phyloP scores from a whole-genome alignment of 1,140 invertebrate genomes.

The Atta cephalotes region DNA sequence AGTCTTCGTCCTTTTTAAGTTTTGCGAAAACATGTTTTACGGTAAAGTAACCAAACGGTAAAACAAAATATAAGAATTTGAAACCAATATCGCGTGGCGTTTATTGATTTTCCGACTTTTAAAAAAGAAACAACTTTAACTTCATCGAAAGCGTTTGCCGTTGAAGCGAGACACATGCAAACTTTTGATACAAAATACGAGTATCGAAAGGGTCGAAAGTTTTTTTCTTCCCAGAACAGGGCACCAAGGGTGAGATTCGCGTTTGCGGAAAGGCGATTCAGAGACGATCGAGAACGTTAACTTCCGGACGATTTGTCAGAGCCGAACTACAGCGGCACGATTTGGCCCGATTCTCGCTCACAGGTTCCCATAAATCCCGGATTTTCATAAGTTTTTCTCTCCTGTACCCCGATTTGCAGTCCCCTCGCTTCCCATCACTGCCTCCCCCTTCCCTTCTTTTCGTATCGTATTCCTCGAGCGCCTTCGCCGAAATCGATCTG shows the following conservation, averaged over 20 bases:
- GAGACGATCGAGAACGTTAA: slow-evolving; percentile 75
- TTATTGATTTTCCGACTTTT: slow-evolving; percentile 50
- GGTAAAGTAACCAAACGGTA: slow-evolving; percentile 10
- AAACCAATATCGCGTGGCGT: slow-evolving; percentile 30
- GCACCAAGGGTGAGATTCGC: slow-evolving; percentile 27
- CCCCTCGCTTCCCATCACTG: not conserved
- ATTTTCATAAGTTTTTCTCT: slow-evolving; percentile 80
- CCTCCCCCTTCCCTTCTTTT: not conserved
- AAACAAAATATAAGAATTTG: slow-evolving; percentile 1
- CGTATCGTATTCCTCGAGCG: slow-evolving; percentile 52
- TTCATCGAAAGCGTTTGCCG: slow-evolving; percentile 7
- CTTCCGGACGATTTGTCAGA: slow-evolving; percentile 80
- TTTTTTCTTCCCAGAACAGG: slow-evolving; percentile 34
- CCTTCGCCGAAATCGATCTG: slow-evolving; percentile 50
- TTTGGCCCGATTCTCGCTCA: slow-evolving; percentile 39
- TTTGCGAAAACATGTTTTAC: slow-evolving; percentile 12
- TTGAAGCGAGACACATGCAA: slow-evolving; percentile 27
- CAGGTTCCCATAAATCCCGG: slow-evolving; percentile 76
- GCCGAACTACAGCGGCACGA: slow-evolving; percentile 64
- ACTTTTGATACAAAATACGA: slow-evolving; percentile 45
- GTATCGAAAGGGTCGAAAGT: slow-evolving; percentile 5
- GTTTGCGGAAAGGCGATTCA: slow-evolving; percentile 64
- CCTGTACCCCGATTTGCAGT: slow-evolving; percentile 3
- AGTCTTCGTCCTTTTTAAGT: not conserved
- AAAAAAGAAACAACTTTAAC: slow-evolving; percentile 7